Evolutionary conservation across 2,797 vertebrate species (phyloP), one percentile per base, ranked within the genome.

Genomic region (Sciurus carolinensis): DNA sequence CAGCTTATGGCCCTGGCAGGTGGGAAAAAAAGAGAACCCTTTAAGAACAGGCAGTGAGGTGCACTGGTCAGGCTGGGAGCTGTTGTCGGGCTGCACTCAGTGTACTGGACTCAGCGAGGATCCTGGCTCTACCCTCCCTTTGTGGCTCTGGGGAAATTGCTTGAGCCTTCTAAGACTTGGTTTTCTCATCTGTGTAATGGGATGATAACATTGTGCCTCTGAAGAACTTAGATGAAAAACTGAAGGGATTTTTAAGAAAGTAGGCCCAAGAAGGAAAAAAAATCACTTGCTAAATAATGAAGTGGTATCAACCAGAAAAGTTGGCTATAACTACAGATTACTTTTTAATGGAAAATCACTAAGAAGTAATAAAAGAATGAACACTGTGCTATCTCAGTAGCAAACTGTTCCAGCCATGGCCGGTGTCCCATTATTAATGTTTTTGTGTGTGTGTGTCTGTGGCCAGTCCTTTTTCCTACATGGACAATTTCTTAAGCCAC

Each of bases 311-410:
- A 89, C 59, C 81, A 80, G 50, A 87, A 95, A 93, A 50, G 17
- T 66, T 91, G 88, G 52, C 59, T 64, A 24, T 89, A 36, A 87
- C 11, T 26, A 81, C 2, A 62, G 71, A 64, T 69, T 81, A 50
- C 92, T 67, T 92, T 95, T 88, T 54, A 94, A 73, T 83, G 52
- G 66, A 77, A 90, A 97, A 82, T 85, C 87, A 90, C 81, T 76
- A 83, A 85, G 87, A 91, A 73, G 82, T 89, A 73, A 94, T 88
- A 86, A 92, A 90, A 73, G 28, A 57, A 57, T 39, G 39, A 85
- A 30, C 50, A 81, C 20, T 85, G 66, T 77, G n/a, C 42, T 94
- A 15, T 73, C 26, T 87, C 9, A 77, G 20, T n/a, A 92, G 81
- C 39, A 85, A 89, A 90, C 20, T 62, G 66, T 54, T 88, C 36